Evolutionary conservation across 2,888 invertebrate species (phyloP).

Genomic region (Thera obeliscata): DNA sequence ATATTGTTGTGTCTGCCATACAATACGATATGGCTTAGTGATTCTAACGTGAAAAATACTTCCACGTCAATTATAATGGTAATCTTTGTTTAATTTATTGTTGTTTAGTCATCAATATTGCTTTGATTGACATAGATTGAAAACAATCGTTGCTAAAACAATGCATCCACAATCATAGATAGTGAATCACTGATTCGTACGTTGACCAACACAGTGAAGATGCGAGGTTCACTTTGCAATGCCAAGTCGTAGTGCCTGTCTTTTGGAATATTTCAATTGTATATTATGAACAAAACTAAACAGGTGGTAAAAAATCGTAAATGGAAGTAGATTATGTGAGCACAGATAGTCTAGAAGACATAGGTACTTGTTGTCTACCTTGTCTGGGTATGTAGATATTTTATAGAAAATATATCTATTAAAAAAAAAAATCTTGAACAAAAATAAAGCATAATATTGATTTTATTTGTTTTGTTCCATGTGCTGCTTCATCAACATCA

Average conservation of each 20-base stretch:
- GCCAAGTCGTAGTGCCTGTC: constrained; percentile 51
- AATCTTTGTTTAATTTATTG: constrained; percentile 65
- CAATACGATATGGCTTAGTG: neutral
- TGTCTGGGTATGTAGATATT: constrained; percentile 63
- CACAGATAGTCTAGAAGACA: constrained; percentile 71
- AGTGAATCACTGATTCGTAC: constrained; percentile 66
- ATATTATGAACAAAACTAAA: constrained; percentile 40
- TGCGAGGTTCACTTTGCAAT: constrained; percentile 59
- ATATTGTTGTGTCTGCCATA: neutral
- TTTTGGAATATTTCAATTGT: constrained; percentile 48
- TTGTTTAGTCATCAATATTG: constrained; percentile 51
- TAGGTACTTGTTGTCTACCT: constrained; percentile 77
- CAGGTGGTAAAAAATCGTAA: constrained; percentile 38
- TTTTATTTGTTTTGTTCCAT: constrained; percentile 68
- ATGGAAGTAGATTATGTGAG: constrained; percentile 72
- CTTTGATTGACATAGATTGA: constrained; percentile 57
- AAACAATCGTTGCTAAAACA: constrained; percentile 75
- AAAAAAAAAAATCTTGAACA: neutral
- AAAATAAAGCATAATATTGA: constrained; percentile 8
- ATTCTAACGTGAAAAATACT: constrained; percentile 2
- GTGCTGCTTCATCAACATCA: constrained; percentile 61
- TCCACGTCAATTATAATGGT: constrained; percentile 8
- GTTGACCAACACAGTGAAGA: constrained; percentile 53
- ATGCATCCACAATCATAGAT: constrained; percentile 62
- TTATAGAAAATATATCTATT: constrained; percentile 20